Evolutionary conservation across 2,797 vertebrate genomes (phyloP).

Genomic region (Zenarchopterus dispar): DNA sequence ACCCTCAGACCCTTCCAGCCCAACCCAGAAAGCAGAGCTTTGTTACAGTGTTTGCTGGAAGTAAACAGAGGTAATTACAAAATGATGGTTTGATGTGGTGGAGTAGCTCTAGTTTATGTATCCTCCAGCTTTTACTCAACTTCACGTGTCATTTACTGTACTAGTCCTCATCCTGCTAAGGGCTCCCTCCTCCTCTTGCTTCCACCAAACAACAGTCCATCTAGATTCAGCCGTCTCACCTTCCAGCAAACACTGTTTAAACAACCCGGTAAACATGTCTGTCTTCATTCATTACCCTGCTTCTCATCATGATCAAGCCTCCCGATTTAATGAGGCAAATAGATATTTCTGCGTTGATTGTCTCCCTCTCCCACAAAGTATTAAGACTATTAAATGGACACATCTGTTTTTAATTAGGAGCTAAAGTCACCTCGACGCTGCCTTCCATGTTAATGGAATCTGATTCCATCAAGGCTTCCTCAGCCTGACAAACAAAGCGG

Average conservation of each 20-base stretch:
- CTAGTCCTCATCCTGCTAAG: slow-evolving; percentile 25
- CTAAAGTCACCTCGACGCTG: slow-evolving; percentile 86
- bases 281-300: slow-evolving; percentile 86
- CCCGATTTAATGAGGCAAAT: slow-evolving; percentile 87
- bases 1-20: no score
- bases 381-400: slow-evolving; percentile 90
- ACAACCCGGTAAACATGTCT: slow-evolving; percentile 86
- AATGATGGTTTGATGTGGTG: no score
- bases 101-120: not conserved
- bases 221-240: slow-evolving; percentile 58
- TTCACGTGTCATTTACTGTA: slow-evolving; percentile 35
- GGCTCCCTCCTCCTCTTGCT: slow-evolving; percentile 24
- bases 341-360: slow-evolving; percentile 86
- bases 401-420: slow-evolving; percentile 90
- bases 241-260: slow-evolving; percentile 80
- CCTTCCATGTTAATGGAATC: slow-evolving; percentile 86
- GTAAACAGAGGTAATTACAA: no score
- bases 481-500: slow-evolving; percentile 52
- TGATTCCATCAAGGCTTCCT: slow-evolving; percentile 77
- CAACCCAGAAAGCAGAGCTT: no score
- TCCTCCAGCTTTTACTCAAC: not conserved
- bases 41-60: no score
- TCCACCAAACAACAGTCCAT: slow-evolving; percentile 62
- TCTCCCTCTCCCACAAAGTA: slow-evolving; percentile 87
- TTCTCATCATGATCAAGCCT: slow-evolving; percentile 86